Evolutionary conservation across 2,797 vertebrate genomes (phyloP).

Genomic region (Alfaro cultratus): DNA sequence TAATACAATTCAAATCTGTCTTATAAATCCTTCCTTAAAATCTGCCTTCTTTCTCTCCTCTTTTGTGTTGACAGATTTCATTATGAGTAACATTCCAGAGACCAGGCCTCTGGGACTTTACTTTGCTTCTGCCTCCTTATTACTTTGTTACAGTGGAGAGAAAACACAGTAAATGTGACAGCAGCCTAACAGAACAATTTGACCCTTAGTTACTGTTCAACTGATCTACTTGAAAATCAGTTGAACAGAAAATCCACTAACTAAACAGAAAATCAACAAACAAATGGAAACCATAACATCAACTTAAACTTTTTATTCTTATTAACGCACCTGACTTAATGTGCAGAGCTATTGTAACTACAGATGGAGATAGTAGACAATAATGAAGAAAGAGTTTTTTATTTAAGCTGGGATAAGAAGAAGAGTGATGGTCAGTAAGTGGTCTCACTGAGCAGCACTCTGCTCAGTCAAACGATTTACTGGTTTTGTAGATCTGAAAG

Average conservation of each 20-base stretch:
- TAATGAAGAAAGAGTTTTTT: not conserved
- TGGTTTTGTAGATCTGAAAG: not conserved
- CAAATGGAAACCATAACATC: not conserved
- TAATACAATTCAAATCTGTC: not conserved
- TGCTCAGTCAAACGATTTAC: not conserved
- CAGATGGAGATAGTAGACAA: not conserved
- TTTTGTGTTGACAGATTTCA: slow-evolving; percentile 44
- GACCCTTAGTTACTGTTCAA: not conserved
- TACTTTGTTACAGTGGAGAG: slow-evolving; percentile 14
- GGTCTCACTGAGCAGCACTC: not conserved
- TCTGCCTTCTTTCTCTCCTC: slow-evolving; percentile 2
- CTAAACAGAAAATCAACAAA: not conserved
- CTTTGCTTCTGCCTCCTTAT: slow-evolving; percentile 36
- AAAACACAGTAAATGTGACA: not conserved
- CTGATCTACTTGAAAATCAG: not conserved
- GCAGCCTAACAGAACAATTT: not conserved
- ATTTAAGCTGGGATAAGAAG: not conserved
- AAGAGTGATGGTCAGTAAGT: not conserved
- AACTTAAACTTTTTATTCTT: not conserved
- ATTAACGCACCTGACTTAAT: not conserved
- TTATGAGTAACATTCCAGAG: slow-evolving; percentile 59
- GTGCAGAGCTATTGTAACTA: not conserved
- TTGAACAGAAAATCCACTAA: not conserved
- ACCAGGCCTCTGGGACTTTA: slow-evolving; percentile 9
- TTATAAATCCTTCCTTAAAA: not conserved